Conservation (phyloP, 2,113 vertebrate genomes). For the Brienomyrus brachyistius region DNA sequence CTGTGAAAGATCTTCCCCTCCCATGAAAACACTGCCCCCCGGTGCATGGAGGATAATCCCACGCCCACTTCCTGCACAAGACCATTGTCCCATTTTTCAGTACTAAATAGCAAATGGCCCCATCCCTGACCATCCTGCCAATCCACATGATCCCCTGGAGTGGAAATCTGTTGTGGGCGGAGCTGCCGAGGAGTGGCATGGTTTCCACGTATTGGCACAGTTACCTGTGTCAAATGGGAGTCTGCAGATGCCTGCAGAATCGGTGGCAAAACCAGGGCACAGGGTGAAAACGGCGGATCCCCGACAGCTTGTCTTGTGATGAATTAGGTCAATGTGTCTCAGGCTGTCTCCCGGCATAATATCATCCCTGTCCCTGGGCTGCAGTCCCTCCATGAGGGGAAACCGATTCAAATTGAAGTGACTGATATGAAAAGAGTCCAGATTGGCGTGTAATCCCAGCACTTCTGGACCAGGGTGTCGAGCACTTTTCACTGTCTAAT, state of each 20-base stretch:
- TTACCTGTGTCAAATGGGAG: background rate
- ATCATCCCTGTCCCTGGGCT: constrained; percentile 48
- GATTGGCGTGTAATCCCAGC: background rate
- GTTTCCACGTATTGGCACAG: background rate
- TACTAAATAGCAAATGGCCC: background rate
- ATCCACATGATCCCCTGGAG: background rate
- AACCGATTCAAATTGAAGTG: constrained; percentile 36
- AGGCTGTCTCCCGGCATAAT: constrained; percentile 36
- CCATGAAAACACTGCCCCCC: background rate
- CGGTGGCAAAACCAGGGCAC: background rate
- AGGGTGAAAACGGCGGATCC: constrained; percentile 1
- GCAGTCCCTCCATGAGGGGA: constrained; percentile 32
- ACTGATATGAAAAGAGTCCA: constrained; percentile 31
- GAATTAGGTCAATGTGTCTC: constrained; percentile 42
- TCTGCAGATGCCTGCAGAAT: background rate
- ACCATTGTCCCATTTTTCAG: background rate
- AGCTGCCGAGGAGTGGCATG: background rate
- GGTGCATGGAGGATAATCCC: background rate
- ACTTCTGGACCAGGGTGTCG: constrained; percentile 9
- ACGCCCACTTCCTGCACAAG: background rate
- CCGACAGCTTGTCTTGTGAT: constrained; percentile 48
- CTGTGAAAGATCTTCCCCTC: background rate
- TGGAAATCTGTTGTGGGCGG: background rate
- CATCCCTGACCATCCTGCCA: background rate
- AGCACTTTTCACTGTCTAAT: constrained; percentile 28